These are phyloP conservation scores for Pteronura brasiliensis DNA, from an alignment of 2,113 vertebrate species.

Conservation along the genomic window DNA sequence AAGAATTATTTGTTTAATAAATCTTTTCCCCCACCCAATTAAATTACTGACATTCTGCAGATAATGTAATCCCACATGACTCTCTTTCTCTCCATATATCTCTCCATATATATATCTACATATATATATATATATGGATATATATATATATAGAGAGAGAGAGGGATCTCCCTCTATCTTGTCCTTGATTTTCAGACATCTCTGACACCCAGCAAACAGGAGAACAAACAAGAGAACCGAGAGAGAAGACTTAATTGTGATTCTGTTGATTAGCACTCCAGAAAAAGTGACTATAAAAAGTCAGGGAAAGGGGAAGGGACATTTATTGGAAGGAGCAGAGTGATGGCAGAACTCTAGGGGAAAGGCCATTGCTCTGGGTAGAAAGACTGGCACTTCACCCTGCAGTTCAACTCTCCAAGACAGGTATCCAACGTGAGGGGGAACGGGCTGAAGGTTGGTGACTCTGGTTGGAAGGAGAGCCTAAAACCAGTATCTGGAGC, in stretches of 20 bases:
- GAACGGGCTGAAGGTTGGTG: not conserved
- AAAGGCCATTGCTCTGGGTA: not conserved
- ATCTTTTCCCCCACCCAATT: constrained; percentile 22
- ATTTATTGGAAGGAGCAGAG: not conserved
- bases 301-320: not conserved
- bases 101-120: too few species aligned
- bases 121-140: too few species aligned
- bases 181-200: not conserved
- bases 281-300: not conserved
- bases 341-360: not conserved
- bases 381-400: not conserved
- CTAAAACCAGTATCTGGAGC: not conserved
- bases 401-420: not conserved
- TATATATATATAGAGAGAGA: too few species aligned
- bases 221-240: not conserved
- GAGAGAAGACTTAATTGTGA: not conserved
- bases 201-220: not conserved
- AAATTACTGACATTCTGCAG: not conserved
- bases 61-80: not conserved
- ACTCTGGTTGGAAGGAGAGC: not conserved
- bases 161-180: not conserved
- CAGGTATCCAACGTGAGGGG: not conserved
- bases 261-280: not conserved
- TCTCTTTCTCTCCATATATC: not conserved
- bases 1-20: constrained; percentile 73